A percentile compares a stretch with the other conserved stretches of the same genome.
These are phyloP conservation scores for Xerus inauris DNA, from an alignment of 2,113 vertebrate genomes.

Conservation along the genomic window DNA sequence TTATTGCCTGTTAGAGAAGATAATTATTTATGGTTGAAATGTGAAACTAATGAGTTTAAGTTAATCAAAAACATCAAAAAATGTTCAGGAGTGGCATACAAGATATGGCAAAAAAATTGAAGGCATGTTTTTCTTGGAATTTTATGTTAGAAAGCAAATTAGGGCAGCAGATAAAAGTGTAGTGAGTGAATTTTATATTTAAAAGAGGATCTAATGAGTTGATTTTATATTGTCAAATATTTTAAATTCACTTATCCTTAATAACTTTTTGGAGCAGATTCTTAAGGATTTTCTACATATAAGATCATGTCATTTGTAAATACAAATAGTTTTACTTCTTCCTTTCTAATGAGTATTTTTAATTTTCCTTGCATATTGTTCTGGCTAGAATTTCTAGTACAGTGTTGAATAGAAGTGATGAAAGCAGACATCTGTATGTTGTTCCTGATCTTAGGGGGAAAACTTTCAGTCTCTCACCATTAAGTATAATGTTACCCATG, in stretches of 20 bases:
- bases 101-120: neutral
- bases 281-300: neutral
- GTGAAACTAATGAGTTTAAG: neutral
- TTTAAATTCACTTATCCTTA: neutral
- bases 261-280: neutral
- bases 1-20: neutral
- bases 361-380: slow-evolving; percentile 25
- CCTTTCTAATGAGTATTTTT: neutral
- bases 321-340: neutral
- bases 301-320: neutral
- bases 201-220: neutral
- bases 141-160: slow-evolving; percentile 15
- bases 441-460: neutral
- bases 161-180: neutral
- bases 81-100: neutral
- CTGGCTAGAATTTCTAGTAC: slow-evolving; percentile 1
- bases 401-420: neutral
- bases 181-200: neutral
- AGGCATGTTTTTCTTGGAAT: neutral
- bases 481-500: neutral
- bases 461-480: neutral
- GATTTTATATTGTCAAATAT: neutral
- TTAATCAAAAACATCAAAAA: neutral
- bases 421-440: neutral
- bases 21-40: neutral